These are phyloP conservation scores for Cecropterus lyciades DNA, from an alignment of 1,140 invertebrate species.

Conservation along the genomic window DNA sequence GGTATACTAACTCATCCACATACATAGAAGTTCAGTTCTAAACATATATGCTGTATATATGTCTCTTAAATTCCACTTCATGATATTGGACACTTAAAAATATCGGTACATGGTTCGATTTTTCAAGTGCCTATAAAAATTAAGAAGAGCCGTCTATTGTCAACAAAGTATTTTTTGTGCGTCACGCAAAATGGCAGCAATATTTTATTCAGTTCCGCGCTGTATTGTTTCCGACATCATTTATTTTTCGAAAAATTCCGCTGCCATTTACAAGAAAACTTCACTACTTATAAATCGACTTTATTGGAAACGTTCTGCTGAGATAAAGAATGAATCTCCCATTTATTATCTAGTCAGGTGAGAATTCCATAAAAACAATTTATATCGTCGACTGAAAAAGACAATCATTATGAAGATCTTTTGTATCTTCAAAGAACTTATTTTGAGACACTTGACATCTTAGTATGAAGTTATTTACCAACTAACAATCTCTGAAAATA, in stretches of 20 bases:
- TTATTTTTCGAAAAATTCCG: background rate
- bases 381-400: conserved; percentile 12
- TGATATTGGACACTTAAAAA: background rate
- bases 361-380: conserved; percentile 17
- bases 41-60: background rate
- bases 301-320: conserved; percentile 39
- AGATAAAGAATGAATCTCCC: conserved; percentile 33
- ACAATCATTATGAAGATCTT: conserved; percentile 12
- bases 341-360: conserved; percentile 27
- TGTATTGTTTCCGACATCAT: background rate
- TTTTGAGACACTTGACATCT: conserved; percentile 29
- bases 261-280: conserved; percentile 4
- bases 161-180: background rate
- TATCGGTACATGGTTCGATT: background rate
- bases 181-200: background rate
- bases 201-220: background rate
- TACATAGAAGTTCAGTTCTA: background rate
- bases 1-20: too few species aligned
- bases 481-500: conserved; percentile 29
- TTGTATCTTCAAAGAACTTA: conserved; percentile 21
- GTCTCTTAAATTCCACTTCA: background rate
- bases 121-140: background rate
- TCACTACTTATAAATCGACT: conserved; percentile 40
- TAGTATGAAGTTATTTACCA: conserved; percentile 30
- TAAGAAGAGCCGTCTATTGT: background rate